These are phyloP conservation scores for Mya arenaria DNA, from an alignment of 1,140 invertebrate genomes.

Conservation along the genomic window DNA sequence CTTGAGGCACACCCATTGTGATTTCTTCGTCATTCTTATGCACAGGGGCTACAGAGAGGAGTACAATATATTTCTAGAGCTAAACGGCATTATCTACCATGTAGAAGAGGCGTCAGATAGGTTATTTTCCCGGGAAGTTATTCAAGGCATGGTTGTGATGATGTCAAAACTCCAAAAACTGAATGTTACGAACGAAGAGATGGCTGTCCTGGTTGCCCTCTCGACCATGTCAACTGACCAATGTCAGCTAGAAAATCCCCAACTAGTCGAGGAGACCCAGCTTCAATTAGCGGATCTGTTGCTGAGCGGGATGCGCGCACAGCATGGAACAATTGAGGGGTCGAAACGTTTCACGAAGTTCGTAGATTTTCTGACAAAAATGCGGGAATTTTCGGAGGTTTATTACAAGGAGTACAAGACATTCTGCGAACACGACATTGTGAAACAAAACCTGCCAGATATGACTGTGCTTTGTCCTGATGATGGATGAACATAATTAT, in stretches of 20 bases:
- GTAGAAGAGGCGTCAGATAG: constrained; percentile 39
- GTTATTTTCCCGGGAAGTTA: constrained; percentile 5
- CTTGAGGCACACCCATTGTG: constrained; percentile 38
- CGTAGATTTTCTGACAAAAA: constrained; percentile 15
- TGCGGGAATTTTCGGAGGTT: constrained; percentile 13
- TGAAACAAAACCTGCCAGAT: constrained; percentile 6
- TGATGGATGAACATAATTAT: not conserved
- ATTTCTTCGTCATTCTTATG: constrained; percentile 20
- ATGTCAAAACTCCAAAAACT: not conserved
- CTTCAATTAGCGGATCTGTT: constrained; percentile 14
- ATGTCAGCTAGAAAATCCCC: constrained; percentile 31
- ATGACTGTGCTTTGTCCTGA: constrained; percentile 18
- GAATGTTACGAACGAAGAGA: constrained; percentile 21
- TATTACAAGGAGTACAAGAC: constrained; percentile 37
- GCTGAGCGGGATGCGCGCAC: not conserved
- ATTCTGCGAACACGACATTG: constrained; percentile 34
- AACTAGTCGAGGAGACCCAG: constrained; percentile 29
- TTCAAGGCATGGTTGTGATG: not conserved
- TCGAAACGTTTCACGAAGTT: constrained; percentile 14
- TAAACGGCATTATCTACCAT: constrained; percentile 24
- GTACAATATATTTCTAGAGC: constrained; percentile 25
- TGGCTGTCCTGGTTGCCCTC: constrained; percentile 19
- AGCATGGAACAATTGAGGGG: not conserved
- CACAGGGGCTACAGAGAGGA: constrained; percentile 19
- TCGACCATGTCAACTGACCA: constrained; percentile 29